phyloP scores from a whole-genome alignment of 30 jellyfish, hydroid and myxozoan species.

The Hydractinia symbiolongicarpus region DNA sequence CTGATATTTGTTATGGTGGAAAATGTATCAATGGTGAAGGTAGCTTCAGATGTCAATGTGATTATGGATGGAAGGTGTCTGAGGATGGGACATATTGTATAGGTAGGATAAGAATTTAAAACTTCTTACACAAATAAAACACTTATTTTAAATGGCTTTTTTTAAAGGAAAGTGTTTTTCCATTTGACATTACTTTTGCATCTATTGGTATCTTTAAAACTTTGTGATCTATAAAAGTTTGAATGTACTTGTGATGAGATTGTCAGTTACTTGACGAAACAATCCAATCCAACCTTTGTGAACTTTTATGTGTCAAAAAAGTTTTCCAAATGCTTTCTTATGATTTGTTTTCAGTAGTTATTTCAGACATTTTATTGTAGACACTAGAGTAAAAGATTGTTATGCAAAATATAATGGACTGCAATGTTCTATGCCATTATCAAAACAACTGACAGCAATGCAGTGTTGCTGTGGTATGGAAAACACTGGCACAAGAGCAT shows the following conservation, averaged over 20 bases:
- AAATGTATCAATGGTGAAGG: slow-evolving; percentile 86
- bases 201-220: no score
- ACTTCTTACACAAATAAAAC: no score
- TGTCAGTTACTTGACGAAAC: no score
- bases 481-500: slow-evolving; percentile 71
- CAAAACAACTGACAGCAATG: slow-evolving; percentile 63
- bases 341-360: no score
- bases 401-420: slow-evolving; percentile 81
- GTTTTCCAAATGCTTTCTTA: no score
- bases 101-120: slow-evolving; percentile 29
- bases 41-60: slow-evolving; percentile 76
- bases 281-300: no score
- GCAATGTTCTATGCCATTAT: slow-evolving; percentile 86
- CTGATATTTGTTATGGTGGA: slow-evolving; percentile 77
- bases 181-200: no score
- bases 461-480: slow-evolving; percentile 98
- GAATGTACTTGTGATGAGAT: no score
- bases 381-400: slow-evolving; percentile 58
- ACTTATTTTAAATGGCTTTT: no score
- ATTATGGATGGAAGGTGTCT: slow-evolving; percentile 67
- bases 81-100: slow-evolving; percentile 77
- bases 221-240: no score
- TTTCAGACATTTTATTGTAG: slow-evolving; percentile 14
- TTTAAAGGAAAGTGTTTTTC: no score
- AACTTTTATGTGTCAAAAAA: no score